Conservation (phyloP, 2,888 invertebrate species). For the Alsophila aescularia region DNA sequence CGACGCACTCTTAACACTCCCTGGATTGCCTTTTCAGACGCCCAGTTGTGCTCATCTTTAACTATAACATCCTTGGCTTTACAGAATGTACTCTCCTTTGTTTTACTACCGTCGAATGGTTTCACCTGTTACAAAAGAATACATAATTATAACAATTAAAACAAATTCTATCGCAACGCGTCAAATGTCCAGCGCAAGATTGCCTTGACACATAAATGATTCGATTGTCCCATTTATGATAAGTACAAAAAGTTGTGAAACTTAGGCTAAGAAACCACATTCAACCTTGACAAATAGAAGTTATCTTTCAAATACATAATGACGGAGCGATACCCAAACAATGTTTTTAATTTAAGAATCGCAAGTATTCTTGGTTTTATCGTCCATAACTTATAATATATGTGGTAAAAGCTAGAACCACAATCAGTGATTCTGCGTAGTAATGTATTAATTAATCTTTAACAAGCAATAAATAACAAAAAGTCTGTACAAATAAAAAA, state of each 20-base stretch:
- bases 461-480: no score
- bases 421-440: no score
- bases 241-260: slow-evolving; percentile 60
- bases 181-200: slow-evolving; percentile 16
- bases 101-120: slow-evolving; percentile 34
- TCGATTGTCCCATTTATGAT: slow-evolving; percentile 54
- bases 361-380: no score
- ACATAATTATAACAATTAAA: slow-evolving; percentile 25
- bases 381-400: no score
- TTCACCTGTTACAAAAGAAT: slow-evolving; percentile 54
- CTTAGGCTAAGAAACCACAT: slow-evolving; percentile 62
- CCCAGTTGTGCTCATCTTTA: slow-evolving; percentile 17
- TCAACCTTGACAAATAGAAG: slow-evolving; percentile 65
- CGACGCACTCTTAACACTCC: slow-evolving; percentile 51
- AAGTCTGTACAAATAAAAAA: no score
- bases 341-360: not conserved
- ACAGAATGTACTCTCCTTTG: slow-evolving; percentile 48
- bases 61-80: slow-evolving; percentile 38
- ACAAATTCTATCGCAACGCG: slow-evolving; percentile 26
- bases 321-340: slow-evolving; percentile 20
- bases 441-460: no score
- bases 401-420: no score
- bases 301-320: slow-evolving; percentile 54
- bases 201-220: slow-evolving; percentile 37
- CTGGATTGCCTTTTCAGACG: slow-evolving; percentile 18